A percentile compares a stretch with the other conserved stretches of the same genome.
These are phyloP conservation scores for Apotomis capreana DNA, from an alignment of 2,888 invertebrate genomes.

Conservation along the genomic window DNA sequence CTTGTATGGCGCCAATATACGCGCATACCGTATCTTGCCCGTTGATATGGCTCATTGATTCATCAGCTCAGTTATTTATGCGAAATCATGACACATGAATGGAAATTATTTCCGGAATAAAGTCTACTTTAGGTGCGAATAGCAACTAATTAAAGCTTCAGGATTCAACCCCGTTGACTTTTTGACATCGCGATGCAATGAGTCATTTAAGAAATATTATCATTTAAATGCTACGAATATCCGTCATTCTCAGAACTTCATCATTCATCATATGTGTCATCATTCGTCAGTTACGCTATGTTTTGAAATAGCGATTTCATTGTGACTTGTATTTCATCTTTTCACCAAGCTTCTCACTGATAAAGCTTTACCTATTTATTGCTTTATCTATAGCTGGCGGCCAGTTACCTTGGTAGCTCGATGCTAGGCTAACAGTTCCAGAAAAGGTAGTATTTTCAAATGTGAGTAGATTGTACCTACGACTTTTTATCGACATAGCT, in stretches of 20 bases:
- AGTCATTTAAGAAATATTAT: constrained; percentile 61
- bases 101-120: constrained; percentile 64
- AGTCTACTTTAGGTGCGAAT: constrained; percentile 21
- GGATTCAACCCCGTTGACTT: constrained; percentile 58
- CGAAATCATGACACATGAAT: constrained; percentile 68
- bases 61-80: constrained; percentile 53
- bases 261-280: constrained; percentile 52
- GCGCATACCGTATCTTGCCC: constrained; percentile 17
- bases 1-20: constrained; percentile 32
- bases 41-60: constrained; percentile 61
- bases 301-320: constrained; percentile 54
- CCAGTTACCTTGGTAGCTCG: too few species aligned
- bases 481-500: too few species aligned
- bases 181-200: constrained; percentile 58
- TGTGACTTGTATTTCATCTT: constrained; percentile 51
- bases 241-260: constrained; percentile 57
- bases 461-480: too few species aligned
- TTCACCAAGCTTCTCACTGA: not conserved
- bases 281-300: constrained; percentile 42
- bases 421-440: too few species aligned
- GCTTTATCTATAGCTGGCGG: too few species aligned
- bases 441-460: too few species aligned
- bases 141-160: constrained; percentile 50
- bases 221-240: constrained; percentile 54
- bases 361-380: too few species aligned